phyloP scores from a whole-genome alignment of 1,140 invertebrate species.

The Apis mellifera region DNA sequence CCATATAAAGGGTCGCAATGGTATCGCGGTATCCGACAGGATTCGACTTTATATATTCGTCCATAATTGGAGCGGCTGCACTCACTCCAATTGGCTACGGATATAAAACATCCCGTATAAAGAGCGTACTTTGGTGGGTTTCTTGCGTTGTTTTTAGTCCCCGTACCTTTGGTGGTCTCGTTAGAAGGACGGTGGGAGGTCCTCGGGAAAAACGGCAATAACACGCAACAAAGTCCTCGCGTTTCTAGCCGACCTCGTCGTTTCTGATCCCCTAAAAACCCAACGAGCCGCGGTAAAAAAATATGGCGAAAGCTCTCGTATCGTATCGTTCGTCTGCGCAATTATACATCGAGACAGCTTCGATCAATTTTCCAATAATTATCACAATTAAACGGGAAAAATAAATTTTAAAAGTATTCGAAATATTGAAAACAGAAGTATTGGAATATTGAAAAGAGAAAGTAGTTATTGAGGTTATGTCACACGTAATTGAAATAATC shows the following conservation, averaged over 20 bases:
- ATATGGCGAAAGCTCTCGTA: neutral
- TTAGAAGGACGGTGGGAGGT: slow-evolving; percentile 65
- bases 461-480: too few relatives aligned
- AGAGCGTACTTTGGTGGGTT: slow-evolving; percentile 62
- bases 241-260: slow-evolving; percentile 32
- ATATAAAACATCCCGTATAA: slow-evolving; percentile 65
- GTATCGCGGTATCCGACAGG: slow-evolving; percentile 23
- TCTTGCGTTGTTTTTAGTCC: slow-evolving; percentile 58
- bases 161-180: slow-evolving; percentile 64
- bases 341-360: neutral
- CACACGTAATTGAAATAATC: fast-evolving
- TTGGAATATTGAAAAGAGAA: too few relatives aligned
- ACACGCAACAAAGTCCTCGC: slow-evolving; percentile 26
- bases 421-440: too few relatives aligned
- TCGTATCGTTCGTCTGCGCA: neutral
- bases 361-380: slow-evolving; percentile 3
- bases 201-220: slow-evolving; percentile 53
- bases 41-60: slow-evolving; percentile 57
- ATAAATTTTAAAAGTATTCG: slow-evolving; percentile 6
- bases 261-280: slow-evolving; percentile 10
- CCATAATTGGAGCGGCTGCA: slow-evolving; percentile 63
- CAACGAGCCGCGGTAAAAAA: neutral
- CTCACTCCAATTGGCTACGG: slow-evolving; percentile 46
- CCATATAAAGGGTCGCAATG: slow-evolving; percentile 56
- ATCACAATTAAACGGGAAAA: slow-evolving; percentile 34